Conservation (phyloP, 2,888 invertebrate genomes). For the Eupsilia transversa region DNA sequence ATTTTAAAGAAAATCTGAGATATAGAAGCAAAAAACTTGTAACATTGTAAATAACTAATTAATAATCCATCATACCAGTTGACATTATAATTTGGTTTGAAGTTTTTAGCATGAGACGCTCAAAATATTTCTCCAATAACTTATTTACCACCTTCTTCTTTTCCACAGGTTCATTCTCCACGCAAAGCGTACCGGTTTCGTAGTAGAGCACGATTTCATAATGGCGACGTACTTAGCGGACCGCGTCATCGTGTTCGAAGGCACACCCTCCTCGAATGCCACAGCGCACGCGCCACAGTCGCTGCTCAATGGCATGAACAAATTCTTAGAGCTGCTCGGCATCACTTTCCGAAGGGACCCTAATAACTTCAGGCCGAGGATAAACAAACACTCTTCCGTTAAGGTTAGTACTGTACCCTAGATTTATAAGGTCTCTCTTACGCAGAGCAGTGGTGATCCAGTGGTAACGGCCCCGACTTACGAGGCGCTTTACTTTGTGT, state of each 20-base stretch:
- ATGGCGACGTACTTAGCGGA: constrained; percentile 99
- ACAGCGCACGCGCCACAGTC: constrained; percentile 98
- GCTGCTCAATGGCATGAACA: constrained; percentile 99
- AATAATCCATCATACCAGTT: not conserved
- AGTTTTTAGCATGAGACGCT: not conserved
- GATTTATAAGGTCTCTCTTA: too few relatives aligned
- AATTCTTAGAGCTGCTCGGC: constrained; percentile 97
- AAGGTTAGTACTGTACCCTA: constrained; percentile 91
- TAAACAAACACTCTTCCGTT: constrained; percentile 98
- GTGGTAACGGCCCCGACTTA: too few relatives aligned
- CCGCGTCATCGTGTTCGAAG: constrained; percentile 99
- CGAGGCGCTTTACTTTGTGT: too few relatives aligned
- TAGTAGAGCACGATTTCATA: constrained; percentile 99
- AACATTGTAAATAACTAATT: not conserved
- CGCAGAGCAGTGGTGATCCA: too few relatives aligned
- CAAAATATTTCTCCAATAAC: not conserved
- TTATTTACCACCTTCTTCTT: not conserved
- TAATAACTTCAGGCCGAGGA: constrained; percentile 99
- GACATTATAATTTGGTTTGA: not conserved
- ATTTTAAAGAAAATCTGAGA: not conserved
- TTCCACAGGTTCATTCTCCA: constrained; percentile 96
- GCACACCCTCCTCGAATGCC: constrained; percentile 96
- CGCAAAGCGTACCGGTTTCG: constrained; percentile 99
- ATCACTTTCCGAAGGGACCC: constrained; percentile 99
- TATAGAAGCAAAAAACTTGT: not conserved